Evolutionary conservation across 2,888 invertebrate genomes (phyloP).

Genomic region (Bibio marci): DNA sequence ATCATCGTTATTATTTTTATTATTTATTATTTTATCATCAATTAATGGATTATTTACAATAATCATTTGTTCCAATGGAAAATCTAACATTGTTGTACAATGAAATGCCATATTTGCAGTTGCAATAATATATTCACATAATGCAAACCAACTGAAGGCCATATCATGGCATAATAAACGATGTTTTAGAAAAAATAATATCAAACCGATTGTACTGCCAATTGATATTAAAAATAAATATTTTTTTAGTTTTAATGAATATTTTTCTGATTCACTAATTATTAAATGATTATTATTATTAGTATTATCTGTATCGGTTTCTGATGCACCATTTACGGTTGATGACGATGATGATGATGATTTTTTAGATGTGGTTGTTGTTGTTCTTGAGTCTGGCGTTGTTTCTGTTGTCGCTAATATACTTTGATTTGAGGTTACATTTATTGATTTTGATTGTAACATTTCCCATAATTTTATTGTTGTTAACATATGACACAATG

Average conservation of each 20-base stretch:
- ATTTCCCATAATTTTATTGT: conserved; percentile 40
- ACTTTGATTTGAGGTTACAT: too few species aligned
- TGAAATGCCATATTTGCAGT: conserved; percentile 88
- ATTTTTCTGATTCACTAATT: conserved; percentile 28
- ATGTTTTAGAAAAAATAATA: conserved; percentile 79
- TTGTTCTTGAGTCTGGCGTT: too few species aligned
- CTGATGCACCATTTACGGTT: not conserved
- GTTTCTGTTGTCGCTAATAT: too few species aligned
- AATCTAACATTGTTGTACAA: conserved; percentile 70
- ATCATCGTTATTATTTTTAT: too few species aligned
- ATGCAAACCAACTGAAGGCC: conserved; percentile 89
- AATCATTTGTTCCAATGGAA: conserved; percentile 64
- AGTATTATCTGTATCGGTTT: not conserved
- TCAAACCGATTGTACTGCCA: conserved; percentile 61
- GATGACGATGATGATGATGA: conserved; percentile 5
- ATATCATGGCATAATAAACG: conserved; percentile 75
- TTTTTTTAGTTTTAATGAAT: conserved; percentile 47
- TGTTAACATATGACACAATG: conserved; percentile 66
- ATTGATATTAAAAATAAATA: conserved; percentile 59
- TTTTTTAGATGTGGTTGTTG: too few species aligned
- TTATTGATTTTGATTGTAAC: conserved; percentile 11
- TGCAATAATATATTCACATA: conserved; percentile 84
- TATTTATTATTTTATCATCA: too few species aligned
- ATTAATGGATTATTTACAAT: conserved; percentile 32
- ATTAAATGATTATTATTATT: conserved; percentile 15